These are phyloP conservation scores for Marronus borbonicus DNA, from an alignment of 2,888 invertebrate species.

Conservation along the genomic window DNA sequence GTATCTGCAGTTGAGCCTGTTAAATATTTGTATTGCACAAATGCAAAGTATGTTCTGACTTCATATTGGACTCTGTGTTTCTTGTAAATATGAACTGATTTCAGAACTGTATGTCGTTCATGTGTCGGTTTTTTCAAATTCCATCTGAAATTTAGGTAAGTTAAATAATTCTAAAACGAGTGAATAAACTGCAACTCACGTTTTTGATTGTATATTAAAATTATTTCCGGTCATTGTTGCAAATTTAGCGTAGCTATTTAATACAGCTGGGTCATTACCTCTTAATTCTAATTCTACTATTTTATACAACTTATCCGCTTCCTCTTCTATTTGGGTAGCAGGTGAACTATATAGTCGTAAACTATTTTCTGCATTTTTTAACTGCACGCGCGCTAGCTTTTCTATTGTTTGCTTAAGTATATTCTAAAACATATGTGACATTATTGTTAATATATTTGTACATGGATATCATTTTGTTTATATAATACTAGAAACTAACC, in stretches of 20 bases:
- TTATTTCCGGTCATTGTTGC: slow-evolving; percentile 85
- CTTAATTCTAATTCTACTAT: slow-evolving; percentile 88
- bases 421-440: slow-evolving; percentile 40
- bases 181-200: slow-evolving; percentile 71
- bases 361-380: slow-evolving; percentile 20
- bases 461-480: neutral
- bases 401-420: slow-evolving; percentile 24
- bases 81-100: slow-evolving; percentile 91
- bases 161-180: slow-evolving; percentile 33
- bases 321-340: slow-evolving; percentile 56
- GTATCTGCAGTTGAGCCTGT: slow-evolving; percentile 98
- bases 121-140: slow-evolving; percentile 81
- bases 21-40: slow-evolving; percentile 85
- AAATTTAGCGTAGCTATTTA: slow-evolving; percentile 92
- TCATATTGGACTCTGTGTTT: slow-evolving; percentile 98
- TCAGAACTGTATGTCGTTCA: slow-evolving; percentile 85
- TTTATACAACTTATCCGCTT: slow-evolving; percentile 85
- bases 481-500: slow-evolving; percentile 23
- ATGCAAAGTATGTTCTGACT: slow-evolving; percentile 91
- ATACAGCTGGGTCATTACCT: slow-evolving; percentile 89
- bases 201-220: slow-evolving; percentile 83
- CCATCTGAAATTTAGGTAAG: slow-evolving; percentile 74
- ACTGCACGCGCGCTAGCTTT: slow-evolving; percentile 11
- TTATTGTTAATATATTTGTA: neutral
- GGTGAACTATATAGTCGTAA: slow-evolving; percentile 21